Evolutionary conservation across 2,797 vertebrate genomes (phyloP).

Genomic region (Cottoperca gobio): DNA sequence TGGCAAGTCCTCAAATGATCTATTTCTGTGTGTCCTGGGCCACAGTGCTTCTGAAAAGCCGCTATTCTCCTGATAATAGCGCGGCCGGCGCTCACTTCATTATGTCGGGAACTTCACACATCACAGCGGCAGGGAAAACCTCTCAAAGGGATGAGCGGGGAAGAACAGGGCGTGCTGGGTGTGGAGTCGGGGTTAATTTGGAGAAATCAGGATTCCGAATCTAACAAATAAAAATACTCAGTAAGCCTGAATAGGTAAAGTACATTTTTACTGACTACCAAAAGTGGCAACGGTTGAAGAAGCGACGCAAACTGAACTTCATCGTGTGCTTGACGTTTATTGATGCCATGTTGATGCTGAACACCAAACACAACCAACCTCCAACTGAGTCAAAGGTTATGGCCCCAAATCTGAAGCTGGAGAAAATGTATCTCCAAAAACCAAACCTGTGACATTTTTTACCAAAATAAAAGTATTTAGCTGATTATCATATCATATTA

Average conservation of each 20-base stretch:
- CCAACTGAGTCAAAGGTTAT: background rate
- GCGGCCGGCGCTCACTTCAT: constrained; percentile 24
- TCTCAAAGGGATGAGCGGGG: constrained; percentile 19
- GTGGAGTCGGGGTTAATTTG: background rate
- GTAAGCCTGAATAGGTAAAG: accelerated
- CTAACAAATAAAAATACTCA: background rate
- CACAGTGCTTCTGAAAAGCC: constrained; percentile 33
- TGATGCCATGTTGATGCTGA: constrained; percentile 1
- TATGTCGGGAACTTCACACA: constrained; percentile 36
- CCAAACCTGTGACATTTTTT: too few species aligned
- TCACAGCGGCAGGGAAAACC: constrained; percentile 19
- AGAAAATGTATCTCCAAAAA: background rate
- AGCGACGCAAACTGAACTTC: background rate
- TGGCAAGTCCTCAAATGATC: constrained; percentile 60
- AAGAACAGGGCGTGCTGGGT: constrained; percentile 5
- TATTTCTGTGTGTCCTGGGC: constrained; percentile 58
- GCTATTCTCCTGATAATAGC: constrained; percentile 41
- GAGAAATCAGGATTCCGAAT: constrained; percentile 7
- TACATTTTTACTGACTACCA: background rate
- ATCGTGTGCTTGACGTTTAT: background rate
- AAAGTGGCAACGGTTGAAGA: background rate
- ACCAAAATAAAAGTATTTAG: too few species aligned
- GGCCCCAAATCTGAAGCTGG: too few species aligned
- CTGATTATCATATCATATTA: background rate
- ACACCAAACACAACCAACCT: background rate